Conservation (phyloP, 2,888 invertebrate genomes). For the Cheilosia variabilis region DNA sequence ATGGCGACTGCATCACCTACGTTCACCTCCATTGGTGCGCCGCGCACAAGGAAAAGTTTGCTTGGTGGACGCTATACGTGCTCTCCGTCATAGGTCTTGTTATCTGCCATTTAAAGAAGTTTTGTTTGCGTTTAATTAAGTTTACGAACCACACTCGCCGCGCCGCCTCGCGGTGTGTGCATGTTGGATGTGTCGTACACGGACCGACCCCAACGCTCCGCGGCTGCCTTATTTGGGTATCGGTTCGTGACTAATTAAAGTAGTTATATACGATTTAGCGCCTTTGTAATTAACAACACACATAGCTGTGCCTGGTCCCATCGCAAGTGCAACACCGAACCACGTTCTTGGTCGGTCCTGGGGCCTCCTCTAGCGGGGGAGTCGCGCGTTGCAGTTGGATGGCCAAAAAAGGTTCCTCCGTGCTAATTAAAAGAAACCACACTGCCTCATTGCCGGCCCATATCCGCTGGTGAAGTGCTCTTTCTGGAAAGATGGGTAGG, state of each 20-base stretch:
- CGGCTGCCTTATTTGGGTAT: constrained; percentile 58
- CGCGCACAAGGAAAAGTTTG: constrained; percentile 25
- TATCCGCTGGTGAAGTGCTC: neutral
- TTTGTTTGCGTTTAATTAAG: constrained; percentile 72
- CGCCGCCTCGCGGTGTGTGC: constrained; percentile 31
- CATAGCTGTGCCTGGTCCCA: constrained; percentile 23
- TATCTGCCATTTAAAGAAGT: constrained; percentile 71
- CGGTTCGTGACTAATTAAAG: constrained; percentile 76
- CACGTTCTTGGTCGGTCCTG: constrained; percentile 9
- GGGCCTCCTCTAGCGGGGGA: neutral
- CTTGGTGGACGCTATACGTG: constrained; percentile 24
- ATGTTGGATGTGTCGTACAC: constrained; percentile 71
- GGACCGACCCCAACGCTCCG: constrained; percentile 59
- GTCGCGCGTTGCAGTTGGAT: neutral
- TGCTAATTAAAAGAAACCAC: constrained; percentile 51
- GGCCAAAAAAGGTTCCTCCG: constrained; percentile 33
- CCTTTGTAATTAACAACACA: constrained; percentile 67
- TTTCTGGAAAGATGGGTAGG: constrained; percentile 28
- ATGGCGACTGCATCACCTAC: constrained; percentile 9
- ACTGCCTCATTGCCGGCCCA: neutral
- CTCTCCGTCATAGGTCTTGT: constrained; percentile 51
- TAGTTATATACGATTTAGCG: constrained; percentile 66
- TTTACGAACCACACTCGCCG: constrained; percentile 51
- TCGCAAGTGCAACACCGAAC: constrained; percentile 10
- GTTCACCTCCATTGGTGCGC: constrained; percentile 31